A percentile compares a stretch with the other conserved stretches of the same genome.
These are phyloP conservation scores for Rhynchomys soricoides DNA, from an alignment of 2,113 vertebrate genomes.

Conservation along the genomic window DNA sequence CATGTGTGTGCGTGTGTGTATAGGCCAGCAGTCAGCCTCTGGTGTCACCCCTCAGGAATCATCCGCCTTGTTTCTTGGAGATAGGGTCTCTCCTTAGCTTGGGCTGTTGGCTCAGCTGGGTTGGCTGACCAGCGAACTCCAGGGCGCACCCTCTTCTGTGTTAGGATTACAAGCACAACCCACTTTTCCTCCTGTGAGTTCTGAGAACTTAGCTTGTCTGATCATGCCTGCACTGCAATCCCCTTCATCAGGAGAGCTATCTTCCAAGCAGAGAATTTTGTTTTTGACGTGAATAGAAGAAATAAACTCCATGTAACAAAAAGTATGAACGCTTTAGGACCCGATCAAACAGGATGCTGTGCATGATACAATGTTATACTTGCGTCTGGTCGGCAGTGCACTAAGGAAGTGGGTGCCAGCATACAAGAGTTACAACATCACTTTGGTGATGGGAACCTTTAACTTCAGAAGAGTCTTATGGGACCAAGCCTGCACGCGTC, in stretches of 20 bases:
- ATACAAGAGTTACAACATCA: not conserved
- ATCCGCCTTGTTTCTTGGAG: not conserved
- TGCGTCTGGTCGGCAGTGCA: accelerated
- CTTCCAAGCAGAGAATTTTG: not conserved
- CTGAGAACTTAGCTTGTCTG: not conserved
- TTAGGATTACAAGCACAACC: not conserved
- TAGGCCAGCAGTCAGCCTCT: not conserved
- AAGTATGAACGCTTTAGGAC: not conserved
- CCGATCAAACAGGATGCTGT: not conserved
- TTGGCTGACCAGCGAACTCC: not conserved
- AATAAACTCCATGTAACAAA: not conserved
- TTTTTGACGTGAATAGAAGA: not conserved
- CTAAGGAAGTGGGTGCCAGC: not conserved
- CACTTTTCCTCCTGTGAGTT: not conserved
- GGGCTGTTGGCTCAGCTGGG: not conserved
- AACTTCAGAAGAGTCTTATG: too few relatives aligned
- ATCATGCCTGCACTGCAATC: not conserved
- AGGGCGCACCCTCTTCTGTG: not conserved
- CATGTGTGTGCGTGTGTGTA: not conserved
- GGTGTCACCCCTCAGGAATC: not conserved
- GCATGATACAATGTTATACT: not conserved
- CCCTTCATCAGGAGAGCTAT: not conserved
- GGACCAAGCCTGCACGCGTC: not conserved
- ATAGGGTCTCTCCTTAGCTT: not conserved
- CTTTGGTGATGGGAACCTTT: not conserved